Conservation (phyloP, 1,140 invertebrate genomes). For the Ditylenchus dipsaci region DNA sequence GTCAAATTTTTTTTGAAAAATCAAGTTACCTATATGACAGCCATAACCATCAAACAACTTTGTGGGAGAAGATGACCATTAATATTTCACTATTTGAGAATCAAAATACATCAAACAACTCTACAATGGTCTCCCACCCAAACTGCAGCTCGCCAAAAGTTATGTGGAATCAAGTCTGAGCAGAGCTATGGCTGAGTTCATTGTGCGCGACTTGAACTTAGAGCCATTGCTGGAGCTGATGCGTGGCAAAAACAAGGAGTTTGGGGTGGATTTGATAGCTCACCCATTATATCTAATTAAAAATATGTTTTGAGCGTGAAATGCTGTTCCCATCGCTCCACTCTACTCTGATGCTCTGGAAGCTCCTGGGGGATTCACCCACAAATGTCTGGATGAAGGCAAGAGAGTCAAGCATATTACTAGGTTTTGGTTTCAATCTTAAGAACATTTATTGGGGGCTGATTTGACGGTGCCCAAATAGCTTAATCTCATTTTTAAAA, state of each 20-base stretch:
- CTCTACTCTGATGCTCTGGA: slow-evolving; percentile 26
- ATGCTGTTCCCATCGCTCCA: slow-evolving; percentile 31
- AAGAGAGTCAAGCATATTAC: slow-evolving; percentile 12
- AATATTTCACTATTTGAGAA: no score
- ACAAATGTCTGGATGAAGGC: slow-evolving; percentile 17
- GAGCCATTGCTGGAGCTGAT: background rate
- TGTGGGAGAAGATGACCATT: no score
- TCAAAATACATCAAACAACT: no score
- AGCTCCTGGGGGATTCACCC: slow-evolving; percentile 38
- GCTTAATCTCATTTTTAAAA: no score
- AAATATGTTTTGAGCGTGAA: background rate
- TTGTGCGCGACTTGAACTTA: background rate
- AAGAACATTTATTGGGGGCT: background rate
- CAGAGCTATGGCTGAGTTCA: slow-evolving; percentile 6
- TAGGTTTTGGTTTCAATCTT: background rate
- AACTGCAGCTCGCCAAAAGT: background rate
- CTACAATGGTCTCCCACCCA: background rate
- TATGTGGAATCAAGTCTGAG: slow-evolving; percentile 8
- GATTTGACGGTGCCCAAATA: background rate
- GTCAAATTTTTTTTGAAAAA: no score
- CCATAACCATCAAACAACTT: no score
- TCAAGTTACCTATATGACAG: no score
- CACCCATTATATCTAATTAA: no score
- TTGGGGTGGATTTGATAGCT: background rate
- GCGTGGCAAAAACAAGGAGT: background rate